Percentiles rank a stretch among this genome's conserved stretches.
Evolutionary conservation across 2,797 vertebrate species (phyloP).

Genomic region (Tarsius wallacei): DNA sequence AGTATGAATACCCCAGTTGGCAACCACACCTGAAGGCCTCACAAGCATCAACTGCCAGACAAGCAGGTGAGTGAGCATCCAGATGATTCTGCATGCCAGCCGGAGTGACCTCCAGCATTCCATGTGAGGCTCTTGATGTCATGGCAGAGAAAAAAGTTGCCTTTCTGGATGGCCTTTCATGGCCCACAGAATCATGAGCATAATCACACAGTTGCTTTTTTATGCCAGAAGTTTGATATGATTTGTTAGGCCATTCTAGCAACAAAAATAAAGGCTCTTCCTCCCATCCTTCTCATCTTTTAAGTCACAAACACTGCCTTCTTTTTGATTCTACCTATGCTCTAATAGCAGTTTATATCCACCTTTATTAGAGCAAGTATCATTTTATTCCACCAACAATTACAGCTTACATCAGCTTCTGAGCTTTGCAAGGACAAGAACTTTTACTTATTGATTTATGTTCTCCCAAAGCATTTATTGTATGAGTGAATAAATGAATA

Average conservation of each 20-base stretch:
- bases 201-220: background rate
- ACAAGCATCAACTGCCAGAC: background rate
- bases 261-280: background rate
- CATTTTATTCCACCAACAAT: background rate
- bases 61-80: background rate
- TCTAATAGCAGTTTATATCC: background rate
- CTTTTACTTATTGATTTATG: background rate
- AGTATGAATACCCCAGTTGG: background rate
- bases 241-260: background rate
- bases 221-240: background rate
- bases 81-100: background rate
- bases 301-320: background rate
- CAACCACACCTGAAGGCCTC: background rate
- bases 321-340: background rate
- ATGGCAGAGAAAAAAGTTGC: background rate
- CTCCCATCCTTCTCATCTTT: background rate
- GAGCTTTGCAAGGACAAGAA: background rate
- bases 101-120: background rate
- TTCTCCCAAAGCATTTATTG: background rate
- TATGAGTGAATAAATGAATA: slow-evolving; percentile 23
- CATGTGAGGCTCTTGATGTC: background rate
- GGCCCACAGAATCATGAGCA: background rate
- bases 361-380: background rate
- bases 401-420: background rate
- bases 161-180: background rate